These are phyloP conservation scores for Callyntrura sp. DNA, from an alignment of 2,888 invertebrate genomes.

Conservation along the genomic window DNA sequence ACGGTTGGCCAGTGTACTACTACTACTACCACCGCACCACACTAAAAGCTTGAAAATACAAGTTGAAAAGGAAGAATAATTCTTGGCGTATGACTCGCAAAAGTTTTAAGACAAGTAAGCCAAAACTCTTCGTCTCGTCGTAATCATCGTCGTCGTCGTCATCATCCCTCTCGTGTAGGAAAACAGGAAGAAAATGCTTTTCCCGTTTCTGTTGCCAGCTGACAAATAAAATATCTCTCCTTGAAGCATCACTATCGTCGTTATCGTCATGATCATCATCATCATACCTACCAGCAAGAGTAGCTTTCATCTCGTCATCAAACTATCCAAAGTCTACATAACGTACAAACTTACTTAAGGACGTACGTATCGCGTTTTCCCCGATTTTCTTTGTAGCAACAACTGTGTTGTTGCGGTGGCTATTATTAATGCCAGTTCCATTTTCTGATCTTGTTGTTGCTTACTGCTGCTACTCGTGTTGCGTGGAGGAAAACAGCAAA, in stretches of 20 bases:
- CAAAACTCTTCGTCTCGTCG: slow-evolving; percentile 12
- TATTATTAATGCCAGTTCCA: slow-evolving; percentile 21
- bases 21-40: neutral
- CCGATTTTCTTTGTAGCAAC: neutral
- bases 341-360: neutral
- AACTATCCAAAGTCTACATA: slow-evolving; percentile 43
- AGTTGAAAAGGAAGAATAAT: neutral
- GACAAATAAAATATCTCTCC: slow-evolving; percentile 73
- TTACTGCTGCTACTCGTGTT: neutral
- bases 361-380: neutral
- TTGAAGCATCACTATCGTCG: slow-evolving; percentile 58
- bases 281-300: too few relatives aligned
- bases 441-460: neutral
- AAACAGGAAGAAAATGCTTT: slow-evolving; percentile 26
- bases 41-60: neutral
- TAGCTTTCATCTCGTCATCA: slow-evolving; percentile 44
- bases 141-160: too few relatives aligned
- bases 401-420: neutral
- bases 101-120: slow-evolving; percentile 55
- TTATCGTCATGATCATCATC: neutral
- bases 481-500: neutral
- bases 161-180: neutral
- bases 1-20: too few relatives aligned
- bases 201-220: slow-evolving; percentile 66
- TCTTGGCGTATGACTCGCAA: slow-evolving; percentile 62